Evolutionary conservation across 1,140 invertebrate species (phyloP).

Genomic region (Eurosta solidaginis): DNA sequence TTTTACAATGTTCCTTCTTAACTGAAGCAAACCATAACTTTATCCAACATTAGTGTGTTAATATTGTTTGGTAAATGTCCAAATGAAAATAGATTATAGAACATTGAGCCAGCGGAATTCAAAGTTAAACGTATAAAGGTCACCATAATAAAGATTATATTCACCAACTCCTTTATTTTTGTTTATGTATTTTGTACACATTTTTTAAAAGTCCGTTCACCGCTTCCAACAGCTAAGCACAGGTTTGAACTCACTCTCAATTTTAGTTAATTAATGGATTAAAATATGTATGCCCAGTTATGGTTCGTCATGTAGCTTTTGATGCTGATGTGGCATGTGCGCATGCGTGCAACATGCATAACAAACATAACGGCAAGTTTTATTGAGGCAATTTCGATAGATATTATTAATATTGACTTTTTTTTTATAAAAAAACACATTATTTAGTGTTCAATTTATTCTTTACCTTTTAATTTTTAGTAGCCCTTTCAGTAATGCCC

Average conservation of each 20-base stretch:
- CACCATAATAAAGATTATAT: too few species aligned
- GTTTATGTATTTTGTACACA: too few species aligned
- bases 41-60: too few species aligned
- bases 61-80: too few species aligned
- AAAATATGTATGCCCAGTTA: neutral
- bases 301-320: neutral
- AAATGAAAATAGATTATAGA: too few species aligned
- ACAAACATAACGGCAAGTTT: constrained; percentile 8
- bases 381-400: constrained; percentile 7
- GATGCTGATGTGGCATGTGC: neutral
- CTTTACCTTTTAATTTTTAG: neutral
- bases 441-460: neutral
- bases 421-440: neutral
- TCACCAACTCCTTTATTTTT: too few species aligned
- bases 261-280: constrained; percentile 19
- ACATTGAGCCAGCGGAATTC: too few species aligned
- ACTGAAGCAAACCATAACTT: too few species aligned
- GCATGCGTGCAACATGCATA: neutral
- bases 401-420: neutral
- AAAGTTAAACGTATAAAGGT: too few species aligned
- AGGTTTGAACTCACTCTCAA: constrained; percentile 7
- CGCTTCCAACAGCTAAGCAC: neutral
- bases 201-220: neutral
- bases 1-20: too few species aligned
- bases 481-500: neutral